Conservation (phyloP, 2,113 vertebrate species). For the Pseudopipra pipra region DNA sequence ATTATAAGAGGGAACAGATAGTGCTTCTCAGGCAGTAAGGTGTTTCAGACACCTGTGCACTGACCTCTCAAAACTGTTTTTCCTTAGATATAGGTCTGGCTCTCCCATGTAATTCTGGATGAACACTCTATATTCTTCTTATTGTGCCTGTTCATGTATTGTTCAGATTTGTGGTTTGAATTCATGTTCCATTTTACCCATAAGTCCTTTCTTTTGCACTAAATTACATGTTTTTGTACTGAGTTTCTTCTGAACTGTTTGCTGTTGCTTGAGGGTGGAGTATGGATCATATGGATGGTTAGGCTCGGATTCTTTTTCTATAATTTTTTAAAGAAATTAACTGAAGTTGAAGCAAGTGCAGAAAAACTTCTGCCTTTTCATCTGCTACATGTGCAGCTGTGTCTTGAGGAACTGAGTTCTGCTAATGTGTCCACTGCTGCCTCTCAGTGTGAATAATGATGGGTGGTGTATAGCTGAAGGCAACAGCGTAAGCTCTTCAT, state of each 20-base stretch:
- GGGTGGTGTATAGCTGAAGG: background rate
- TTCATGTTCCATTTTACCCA: background rate
- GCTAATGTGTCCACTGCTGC: background rate
- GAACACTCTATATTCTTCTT: background rate
- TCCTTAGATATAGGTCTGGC: background rate
- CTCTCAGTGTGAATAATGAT: background rate
- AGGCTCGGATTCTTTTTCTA: background rate
- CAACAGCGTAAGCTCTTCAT: background rate
- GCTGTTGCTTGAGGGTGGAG: background rate
- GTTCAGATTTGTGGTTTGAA: background rate
- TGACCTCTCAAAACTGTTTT: background rate
- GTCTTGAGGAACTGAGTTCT: background rate
- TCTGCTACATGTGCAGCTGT: background rate
- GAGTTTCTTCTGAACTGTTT: background rate
- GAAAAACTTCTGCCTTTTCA: background rate
- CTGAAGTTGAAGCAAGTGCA: background rate
- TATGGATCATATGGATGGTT: background rate
- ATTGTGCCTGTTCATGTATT: background rate
- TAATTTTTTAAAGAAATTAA: background rate
- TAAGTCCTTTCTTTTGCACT: background rate
- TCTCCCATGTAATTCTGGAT: background rate
- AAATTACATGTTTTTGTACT: background rate
- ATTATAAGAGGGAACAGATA: background rate
- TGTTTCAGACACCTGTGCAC: background rate
- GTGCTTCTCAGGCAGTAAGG: background rate